Evolutionary conservation across 2,113 vertebrate genomes (phyloP).

Genomic region (Aegithalos caudatus): DNA sequence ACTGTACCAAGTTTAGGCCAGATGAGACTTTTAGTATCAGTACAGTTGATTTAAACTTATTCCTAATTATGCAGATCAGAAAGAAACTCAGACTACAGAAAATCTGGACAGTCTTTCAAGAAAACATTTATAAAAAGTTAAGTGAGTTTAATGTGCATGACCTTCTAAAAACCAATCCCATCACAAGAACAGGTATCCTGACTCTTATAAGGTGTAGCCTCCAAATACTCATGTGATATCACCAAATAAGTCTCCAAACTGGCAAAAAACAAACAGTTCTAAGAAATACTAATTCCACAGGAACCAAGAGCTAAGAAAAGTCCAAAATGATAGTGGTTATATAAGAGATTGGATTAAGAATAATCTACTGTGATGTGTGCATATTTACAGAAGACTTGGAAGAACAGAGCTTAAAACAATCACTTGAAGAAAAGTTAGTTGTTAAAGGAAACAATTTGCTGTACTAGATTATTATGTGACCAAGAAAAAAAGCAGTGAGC

Average conservation of each 20-base stretch:
- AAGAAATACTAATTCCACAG: slow-evolving; percentile 74
- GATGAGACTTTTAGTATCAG: slow-evolving; percentile 17
- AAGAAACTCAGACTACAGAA: background rate
- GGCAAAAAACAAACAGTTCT: slow-evolving; percentile 72
- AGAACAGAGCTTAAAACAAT: slow-evolving; percentile 69
- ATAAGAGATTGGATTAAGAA: slow-evolving; percentile 75
- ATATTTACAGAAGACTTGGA: slow-evolving; percentile 77
- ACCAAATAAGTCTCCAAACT: slow-evolving; percentile 47
- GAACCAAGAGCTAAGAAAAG: slow-evolving; percentile 61
- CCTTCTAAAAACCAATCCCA: slow-evolving; percentile 42
- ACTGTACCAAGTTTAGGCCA: slow-evolving; percentile 7
- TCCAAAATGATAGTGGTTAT: slow-evolving; percentile 75
- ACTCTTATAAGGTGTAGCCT: slow-evolving; percentile 1
- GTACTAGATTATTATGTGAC: slow-evolving; percentile 57
- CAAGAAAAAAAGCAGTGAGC: slow-evolving; percentile 19
- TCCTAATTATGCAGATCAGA: slow-evolving; percentile 47
- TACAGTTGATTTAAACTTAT: slow-evolving; percentile 42
- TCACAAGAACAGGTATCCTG: slow-evolving; percentile 51
- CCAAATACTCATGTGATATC: slow-evolving; percentile 48
- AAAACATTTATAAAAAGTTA: slow-evolving; percentile 2
- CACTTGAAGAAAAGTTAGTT: slow-evolving; percentile 55
- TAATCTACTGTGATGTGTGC: slow-evolving; percentile 74
- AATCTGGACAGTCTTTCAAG: background rate
- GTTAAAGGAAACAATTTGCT: slow-evolving; percentile 72
- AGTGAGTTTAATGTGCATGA: slow-evolving; percentile 26